Evolutionary conservation across 1,140 invertebrate genomes (phyloP).

Genomic region (Nylanderia fulva): DNA sequence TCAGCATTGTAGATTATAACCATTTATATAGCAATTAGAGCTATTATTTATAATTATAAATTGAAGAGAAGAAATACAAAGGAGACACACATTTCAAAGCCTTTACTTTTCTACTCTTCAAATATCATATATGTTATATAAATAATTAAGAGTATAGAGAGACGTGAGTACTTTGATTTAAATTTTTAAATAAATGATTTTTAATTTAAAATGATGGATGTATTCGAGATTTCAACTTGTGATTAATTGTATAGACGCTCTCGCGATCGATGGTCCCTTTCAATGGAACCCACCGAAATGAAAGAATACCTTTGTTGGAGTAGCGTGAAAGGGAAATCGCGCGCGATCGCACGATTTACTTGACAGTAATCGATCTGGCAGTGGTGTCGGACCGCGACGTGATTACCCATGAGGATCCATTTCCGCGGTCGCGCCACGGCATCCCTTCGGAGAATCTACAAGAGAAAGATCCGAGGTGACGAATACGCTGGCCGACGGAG

Average conservation of each 20-base stretch:
- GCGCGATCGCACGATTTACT: slow-evolving; percentile 36
- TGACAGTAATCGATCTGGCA: slow-evolving; percentile 59
- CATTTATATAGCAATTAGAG: not conserved
- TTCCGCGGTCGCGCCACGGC: not conserved
- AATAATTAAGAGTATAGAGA: not conserved
- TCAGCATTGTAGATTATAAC: not conserved
- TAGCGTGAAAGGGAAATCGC: not conserved
- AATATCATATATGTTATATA: too few relatives aligned
- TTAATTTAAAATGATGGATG: not conserved
- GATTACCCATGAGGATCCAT: slow-evolving; percentile 30
- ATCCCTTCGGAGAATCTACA: not conserved
- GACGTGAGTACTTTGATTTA: not conserved
- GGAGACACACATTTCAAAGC: too few relatives aligned
- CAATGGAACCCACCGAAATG: not conserved
- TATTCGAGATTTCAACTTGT: slow-evolving; percentile 47
- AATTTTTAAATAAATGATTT: not conserved
- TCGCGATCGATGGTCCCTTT: not conserved
- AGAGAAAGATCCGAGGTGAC: not conserved
- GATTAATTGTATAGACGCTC: slow-evolving; percentile 1
- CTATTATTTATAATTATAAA: too few relatives aligned
- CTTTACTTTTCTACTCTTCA: not conserved
- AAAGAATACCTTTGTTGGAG: slow-evolving; percentile 7
- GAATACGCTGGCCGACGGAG: not conserved
- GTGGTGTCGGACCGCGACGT: slow-evolving; percentile 27
- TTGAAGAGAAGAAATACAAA: not conserved